These are phyloP conservation scores for Alosa alosa DNA, from an alignment of 2,113 vertebrate genomes.

Conservation along the genomic window DNA sequence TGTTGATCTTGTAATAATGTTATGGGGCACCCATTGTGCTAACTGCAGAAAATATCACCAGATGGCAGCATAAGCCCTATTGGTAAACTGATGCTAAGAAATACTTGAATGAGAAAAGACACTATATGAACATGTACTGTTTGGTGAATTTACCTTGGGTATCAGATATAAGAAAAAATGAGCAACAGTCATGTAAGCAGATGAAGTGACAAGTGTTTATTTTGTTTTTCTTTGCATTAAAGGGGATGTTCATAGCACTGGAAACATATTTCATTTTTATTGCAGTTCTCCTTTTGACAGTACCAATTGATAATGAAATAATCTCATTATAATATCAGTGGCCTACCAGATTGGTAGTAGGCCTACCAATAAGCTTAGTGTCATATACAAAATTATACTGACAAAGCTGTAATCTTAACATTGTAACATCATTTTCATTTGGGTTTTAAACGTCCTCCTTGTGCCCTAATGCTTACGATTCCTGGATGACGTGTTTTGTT, in stretches of 20 bases:
- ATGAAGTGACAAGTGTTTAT: neutral
- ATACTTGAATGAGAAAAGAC: neutral
- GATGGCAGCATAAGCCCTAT: neutral
- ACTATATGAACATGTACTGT: neutral
- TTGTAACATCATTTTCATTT: neutral
- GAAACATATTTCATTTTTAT: neutral
- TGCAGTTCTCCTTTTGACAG: neutral
- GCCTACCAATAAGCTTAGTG: neutral
- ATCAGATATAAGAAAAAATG: neutral
- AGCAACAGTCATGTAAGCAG: neutral
- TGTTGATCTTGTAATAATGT: neutral
- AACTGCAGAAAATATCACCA: neutral
- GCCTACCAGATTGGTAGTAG: too few relatives aligned
- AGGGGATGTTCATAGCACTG: neutral
- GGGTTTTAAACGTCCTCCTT: neutral
- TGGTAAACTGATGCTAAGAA: neutral
- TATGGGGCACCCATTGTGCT: neutral
- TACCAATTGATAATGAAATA: neutral
- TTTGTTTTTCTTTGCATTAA: neutral
- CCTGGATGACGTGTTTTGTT: neutral
- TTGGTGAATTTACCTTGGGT: neutral
- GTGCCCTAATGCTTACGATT: neutral
- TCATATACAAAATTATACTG: neutral
- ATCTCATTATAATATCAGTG: neutral
- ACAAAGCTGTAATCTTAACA: neutral